A percentile compares a stretch with the other conserved stretches of the same genome.
Conservation (phyloP, 2,113 vertebrate genomes). For the Vidua macroura region DNA sequence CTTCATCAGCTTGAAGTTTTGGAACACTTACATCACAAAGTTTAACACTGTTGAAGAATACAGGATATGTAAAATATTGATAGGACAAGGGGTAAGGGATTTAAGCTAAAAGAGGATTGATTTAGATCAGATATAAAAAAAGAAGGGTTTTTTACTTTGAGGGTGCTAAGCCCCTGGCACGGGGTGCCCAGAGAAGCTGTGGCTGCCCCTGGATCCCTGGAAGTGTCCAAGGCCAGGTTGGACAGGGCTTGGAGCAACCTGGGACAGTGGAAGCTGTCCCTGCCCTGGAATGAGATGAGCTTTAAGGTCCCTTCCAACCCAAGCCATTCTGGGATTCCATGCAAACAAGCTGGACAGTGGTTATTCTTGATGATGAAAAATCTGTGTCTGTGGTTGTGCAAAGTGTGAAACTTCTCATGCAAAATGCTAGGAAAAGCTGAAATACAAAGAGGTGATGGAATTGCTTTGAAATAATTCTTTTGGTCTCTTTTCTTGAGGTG, state of each 20-base stretch:
- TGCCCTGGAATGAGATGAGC: neutral
- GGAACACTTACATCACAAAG: neutral
- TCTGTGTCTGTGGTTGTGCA: too few relatives aligned
- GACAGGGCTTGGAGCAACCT: neutral
- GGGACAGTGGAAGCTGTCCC: neutral
- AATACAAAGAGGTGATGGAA: neutral
- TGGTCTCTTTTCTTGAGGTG: neutral
- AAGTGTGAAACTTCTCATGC: neutral
- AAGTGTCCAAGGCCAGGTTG: fast-evolving
- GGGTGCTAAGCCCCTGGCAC: neutral
- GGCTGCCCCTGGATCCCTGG: neutral
- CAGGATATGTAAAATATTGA: neutral
- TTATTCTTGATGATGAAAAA: neutral
- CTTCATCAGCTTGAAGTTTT: neutral
- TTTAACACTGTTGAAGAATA: neutral
- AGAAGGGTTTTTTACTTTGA: neutral
- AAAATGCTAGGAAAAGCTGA: neutral
- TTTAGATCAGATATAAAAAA: neutral
- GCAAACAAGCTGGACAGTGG: neutral
- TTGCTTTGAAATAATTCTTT: neutral
- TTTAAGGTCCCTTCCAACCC: neutral
- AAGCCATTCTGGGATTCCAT: neutral
- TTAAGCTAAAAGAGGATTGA: neutral
- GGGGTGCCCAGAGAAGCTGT: neutral
- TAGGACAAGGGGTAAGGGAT: neutral